Base-by-base conservation (phyloP, 1,140 invertebrate genomes). In the Lepeophtheirus salmonis region DNA sequence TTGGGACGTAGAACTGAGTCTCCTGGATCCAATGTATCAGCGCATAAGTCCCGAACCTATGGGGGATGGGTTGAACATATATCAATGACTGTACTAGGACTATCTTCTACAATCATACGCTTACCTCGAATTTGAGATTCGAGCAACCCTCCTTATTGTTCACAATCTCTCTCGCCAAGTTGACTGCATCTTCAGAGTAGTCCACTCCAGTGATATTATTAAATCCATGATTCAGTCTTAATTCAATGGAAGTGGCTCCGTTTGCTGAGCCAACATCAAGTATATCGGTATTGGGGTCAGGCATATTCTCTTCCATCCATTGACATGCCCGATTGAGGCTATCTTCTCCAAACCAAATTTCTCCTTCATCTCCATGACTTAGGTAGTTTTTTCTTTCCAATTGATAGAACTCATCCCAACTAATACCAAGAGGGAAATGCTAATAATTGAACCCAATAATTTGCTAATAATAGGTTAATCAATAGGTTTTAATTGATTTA, bases 281-380 rank as follows among this genome's bases (percentile, higher is more conserved):
- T 24, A 78, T 69, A 3, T 68, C 54, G 3, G 51, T 65, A 41
- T 41, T 10, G 64, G 66, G 68, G 0, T 65, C 52, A 12, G 66
- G 60, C 1, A 69, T 66, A 66, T 67, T 70, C 56, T 23, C 55
- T 13, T 67, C 69, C 52, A 66, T 64, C 17, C 66, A 63, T 30
- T 66, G 60, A 2, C 54, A 56, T 21, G 67, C 51, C n/a, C 69
- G 63, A 56, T 60, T 18, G 21, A 63, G 62, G 21, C 16, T n/a
- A 56, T 82, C 81, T 70, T 85, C 82, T 10, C 89, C 89, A 69
- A 94, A 95, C 89, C 89, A 94, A 41, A 92, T 77, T 69, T 95
- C 89, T 3, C 90, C 90, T 13, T 84, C 78, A 69, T 94, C 89
- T 2, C 87, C 88, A 69, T 84, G 78, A 62, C 79, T 79, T 54